phyloP scores from a whole-genome alignment of 2,113 vertebrate genomes.

The Glaucidium brasilianum region DNA sequence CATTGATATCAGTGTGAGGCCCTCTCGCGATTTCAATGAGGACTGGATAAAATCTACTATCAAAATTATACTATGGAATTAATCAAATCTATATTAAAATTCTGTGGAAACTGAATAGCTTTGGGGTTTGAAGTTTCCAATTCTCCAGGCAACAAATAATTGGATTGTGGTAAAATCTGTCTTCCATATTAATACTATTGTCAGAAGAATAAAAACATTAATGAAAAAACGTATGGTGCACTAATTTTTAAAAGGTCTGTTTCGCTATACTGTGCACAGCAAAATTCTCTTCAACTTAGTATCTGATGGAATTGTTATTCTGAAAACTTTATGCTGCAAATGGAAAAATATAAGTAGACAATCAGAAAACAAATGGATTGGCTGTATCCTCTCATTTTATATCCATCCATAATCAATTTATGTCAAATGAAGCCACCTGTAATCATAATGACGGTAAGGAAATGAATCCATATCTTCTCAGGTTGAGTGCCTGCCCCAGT shows the following conservation, averaged over 20 bases:
- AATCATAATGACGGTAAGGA: not conserved
- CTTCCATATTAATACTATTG: conserved; percentile 12
- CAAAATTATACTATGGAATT: not conserved
- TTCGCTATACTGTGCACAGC: not conserved
- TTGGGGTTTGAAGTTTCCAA: not conserved
- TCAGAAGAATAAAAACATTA: conserved; percentile 31
- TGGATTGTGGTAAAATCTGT: not conserved
- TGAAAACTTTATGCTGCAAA: not conserved
- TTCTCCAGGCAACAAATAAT: not conserved
- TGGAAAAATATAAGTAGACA: not conserved
- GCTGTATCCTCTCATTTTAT: not conserved
- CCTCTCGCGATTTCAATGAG: not conserved
- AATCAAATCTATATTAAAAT: conserved; percentile 44
- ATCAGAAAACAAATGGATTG: not conserved
- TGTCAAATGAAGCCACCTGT: not conserved
- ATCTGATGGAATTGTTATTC: not conserved
- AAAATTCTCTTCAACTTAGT: not conserved
- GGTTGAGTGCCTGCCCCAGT: not conserved
- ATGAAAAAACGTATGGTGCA: not conserved
- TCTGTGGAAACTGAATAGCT: conserved; percentile 21
- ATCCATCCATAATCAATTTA: not conserved
- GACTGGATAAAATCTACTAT: not conserved
- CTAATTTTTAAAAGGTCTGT: not conserved
- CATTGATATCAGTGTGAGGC: not conserved
- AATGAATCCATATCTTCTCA: not conserved